phyloP scores from a whole-genome alignment of 1,140 invertebrate genomes.

The Paraescarpia echinospica region DNA sequence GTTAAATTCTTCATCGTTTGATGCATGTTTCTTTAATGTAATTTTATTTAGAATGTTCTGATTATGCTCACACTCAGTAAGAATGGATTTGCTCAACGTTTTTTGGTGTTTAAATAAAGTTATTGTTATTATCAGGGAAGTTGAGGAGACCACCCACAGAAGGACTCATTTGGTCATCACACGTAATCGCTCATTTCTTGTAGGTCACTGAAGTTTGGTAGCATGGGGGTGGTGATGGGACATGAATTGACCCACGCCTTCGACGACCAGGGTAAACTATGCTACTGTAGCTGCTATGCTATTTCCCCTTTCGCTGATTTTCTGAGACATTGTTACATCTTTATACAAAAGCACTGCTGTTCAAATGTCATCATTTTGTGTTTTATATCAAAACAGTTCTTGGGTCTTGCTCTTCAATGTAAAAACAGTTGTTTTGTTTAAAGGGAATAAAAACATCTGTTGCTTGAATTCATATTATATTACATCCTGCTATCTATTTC shows the following conservation, averaged over 20 bases:
- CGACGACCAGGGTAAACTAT: constrained; percentile 79
- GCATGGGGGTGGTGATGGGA: constrained; percentile 94
- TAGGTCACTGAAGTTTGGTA: constrained; percentile 87
- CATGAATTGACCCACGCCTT: constrained; percentile 94
- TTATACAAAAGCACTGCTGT: no score
- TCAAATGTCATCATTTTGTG: no score
- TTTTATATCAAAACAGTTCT: background rate
- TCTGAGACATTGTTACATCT: background rate
- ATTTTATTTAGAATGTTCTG: background rate
- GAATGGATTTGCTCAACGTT: no score
- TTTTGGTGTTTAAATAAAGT: no score
- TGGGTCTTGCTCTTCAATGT: background rate
- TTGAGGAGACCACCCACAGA: no score
- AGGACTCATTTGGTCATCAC: background rate
- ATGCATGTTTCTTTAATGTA: constrained; percentile 6
- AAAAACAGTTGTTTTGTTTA: no score
- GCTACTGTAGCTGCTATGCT: background rate
- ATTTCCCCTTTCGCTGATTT: background rate
- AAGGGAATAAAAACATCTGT: no score
- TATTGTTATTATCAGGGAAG: no score
- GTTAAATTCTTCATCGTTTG: no score
- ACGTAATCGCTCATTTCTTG: background rate
- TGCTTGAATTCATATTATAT: no score
- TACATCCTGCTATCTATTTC: no score
- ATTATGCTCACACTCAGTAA: no score